Conservation (phyloP, 2,888 invertebrate species). For the Meiosimyza platycephala region DNA sequence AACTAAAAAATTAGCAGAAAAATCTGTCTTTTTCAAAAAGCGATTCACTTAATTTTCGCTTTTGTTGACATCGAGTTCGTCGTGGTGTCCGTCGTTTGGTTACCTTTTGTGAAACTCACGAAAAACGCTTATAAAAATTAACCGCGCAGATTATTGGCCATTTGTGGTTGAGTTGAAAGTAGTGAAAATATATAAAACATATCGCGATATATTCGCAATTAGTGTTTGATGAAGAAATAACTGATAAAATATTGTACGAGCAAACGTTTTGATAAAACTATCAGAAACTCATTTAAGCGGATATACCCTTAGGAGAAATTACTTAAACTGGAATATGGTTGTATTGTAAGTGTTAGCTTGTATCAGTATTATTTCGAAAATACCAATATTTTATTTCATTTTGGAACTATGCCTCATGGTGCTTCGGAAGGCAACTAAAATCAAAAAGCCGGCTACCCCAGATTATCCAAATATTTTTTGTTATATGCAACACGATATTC, state of each 20-base stretch:
- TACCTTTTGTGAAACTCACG: not conserved
- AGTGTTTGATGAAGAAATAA: too few species aligned
- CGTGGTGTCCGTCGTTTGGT: conserved; percentile 6
- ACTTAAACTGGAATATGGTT: conserved; percentile 57
- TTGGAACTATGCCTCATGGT: too few species aligned
- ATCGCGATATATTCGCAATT: too few species aligned
- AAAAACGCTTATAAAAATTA: conserved; percentile 4
- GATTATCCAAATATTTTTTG: too few species aligned
- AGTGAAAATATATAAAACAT: too few species aligned
- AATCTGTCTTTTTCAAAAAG: not conserved
- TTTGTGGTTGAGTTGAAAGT: conserved; percentile 29
- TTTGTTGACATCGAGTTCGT: conserved; percentile 31
- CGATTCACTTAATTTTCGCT: conserved; percentile 31
- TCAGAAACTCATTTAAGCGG: not conserved
- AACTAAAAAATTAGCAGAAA: not conserved
- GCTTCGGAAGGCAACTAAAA: too few species aligned
- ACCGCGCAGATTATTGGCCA: not conserved
- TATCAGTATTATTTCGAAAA: conserved; percentile 8
- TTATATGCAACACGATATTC: too few species aligned
- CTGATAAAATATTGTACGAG: not conserved
- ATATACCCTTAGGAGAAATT: not conserved
- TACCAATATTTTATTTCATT: conserved; percentile 12
- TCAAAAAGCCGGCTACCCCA: too few species aligned
- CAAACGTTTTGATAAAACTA: not conserved
- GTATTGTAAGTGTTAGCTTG: conserved; percentile 57